Evolutionary conservation across 2,113 vertebrate species (phyloP).

Genomic region (Mungos mungo): DNA sequence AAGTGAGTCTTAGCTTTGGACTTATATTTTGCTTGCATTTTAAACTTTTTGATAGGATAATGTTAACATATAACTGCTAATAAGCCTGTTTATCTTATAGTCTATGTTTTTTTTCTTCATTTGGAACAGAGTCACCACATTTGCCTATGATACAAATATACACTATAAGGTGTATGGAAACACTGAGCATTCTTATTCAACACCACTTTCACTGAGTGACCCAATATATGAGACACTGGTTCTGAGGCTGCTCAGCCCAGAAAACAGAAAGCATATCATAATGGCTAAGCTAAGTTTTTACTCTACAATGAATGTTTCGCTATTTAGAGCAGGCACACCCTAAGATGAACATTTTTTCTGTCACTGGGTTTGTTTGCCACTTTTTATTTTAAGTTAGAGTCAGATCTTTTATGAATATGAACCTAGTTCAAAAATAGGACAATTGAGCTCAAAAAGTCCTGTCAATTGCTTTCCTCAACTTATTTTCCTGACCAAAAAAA

Average conservation of each 20-base stretch:
- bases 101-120: background rate
- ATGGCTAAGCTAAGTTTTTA: background rate
- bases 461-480: background rate
- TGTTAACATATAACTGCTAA: background rate
- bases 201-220: background rate
- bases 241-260: background rate
- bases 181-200: background rate
- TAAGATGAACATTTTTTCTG: slow-evolving; percentile 7
- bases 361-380: slow-evolving; percentile 31
- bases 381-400: slow-evolving; percentile 52
- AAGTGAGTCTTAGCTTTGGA: background rate
- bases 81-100: background rate
- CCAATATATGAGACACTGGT: background rate
- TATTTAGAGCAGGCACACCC: slow-evolving; percentile 44
- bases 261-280: slow-evolving; percentile 36
- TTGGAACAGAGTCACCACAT: background rate
- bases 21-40: background rate
- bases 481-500: background rate
- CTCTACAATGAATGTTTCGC: slow-evolving; percentile 40
- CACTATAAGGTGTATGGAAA: slow-evolving; percentile 24
- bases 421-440: slow-evolving; percentile 39
- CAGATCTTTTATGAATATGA: slow-evolving; percentile 48
- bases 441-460: slow-evolving; percentile 30
- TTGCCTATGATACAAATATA: background rate
- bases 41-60: background rate